Conservation (phyloP, 2,797 vertebrate genomes). For the Hyperoplus lanceolatus region DNA sequence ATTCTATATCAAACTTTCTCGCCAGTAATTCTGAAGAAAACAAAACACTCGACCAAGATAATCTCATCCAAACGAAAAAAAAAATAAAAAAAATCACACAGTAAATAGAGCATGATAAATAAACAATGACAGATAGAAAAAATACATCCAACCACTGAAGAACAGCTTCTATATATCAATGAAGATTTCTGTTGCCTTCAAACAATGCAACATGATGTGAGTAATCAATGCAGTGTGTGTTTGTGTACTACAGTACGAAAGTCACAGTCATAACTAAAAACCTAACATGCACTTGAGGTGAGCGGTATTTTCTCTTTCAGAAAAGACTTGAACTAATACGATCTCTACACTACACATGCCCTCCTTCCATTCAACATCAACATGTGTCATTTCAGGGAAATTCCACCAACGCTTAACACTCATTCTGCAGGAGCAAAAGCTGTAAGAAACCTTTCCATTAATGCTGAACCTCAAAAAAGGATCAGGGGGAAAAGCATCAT, state of each 20-base stretch:
- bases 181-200: slow-evolving; percentile 9
- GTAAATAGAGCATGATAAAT: slow-evolving; percentile 18
- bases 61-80: background rate
- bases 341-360: no score
- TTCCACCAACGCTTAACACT: background rate
- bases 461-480: background rate
- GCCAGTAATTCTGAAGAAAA: slow-evolving; percentile 3
- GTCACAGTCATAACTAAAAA: background rate
- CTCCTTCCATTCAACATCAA: slow-evolving; percentile 2
- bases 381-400: slow-evolving; percentile 8
- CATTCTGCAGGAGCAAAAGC: background rate
- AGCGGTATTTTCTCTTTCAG: background rate
- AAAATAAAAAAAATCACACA: background rate
- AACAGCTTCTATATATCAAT: background rate
- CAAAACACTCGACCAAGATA: background rate
- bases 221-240: background rate
- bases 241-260: slow-evolving; percentile 8
- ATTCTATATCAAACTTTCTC: background rate
- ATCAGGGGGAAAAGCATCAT: background rate
- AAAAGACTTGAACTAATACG: background rate
- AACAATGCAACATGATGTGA: background rate
- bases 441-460: background rate
- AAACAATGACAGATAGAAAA: background rate
- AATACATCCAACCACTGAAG: background rate
- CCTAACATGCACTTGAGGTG: background rate